Evolutionary conservation across 2,113 vertebrate genomes (phyloP).

Genomic region (Aegotheles bennettii): DNA sequence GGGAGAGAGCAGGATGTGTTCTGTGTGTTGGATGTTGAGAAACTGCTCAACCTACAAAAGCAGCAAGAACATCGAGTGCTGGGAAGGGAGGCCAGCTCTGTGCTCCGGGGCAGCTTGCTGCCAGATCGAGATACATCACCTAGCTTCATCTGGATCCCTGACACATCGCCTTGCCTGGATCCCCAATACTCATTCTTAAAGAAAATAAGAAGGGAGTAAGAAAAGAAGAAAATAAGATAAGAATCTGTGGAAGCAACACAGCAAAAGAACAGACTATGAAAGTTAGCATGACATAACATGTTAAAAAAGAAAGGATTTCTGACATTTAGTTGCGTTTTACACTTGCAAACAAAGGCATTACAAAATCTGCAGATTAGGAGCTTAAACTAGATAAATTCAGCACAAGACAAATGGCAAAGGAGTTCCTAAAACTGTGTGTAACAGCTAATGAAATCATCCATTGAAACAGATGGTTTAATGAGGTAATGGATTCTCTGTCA

Average conservation of each 20-base stretch:
- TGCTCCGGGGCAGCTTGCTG: too few relatives aligned
- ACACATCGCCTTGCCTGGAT: too few relatives aligned
- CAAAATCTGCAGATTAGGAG: not conserved
- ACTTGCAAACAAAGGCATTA: not conserved
- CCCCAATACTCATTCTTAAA: not conserved
- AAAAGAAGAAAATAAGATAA: too few relatives aligned
- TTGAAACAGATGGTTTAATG: not conserved
- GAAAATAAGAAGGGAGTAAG: not conserved
- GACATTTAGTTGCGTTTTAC: not conserved
- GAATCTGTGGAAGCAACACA: not conserved
- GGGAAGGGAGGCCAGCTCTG: too few relatives aligned
- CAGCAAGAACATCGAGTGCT: too few relatives aligned
- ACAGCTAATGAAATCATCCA: not conserved
- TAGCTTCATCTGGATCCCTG: too few relatives aligned
- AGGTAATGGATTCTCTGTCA: not conserved
- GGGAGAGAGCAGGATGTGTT: too few relatives aligned
- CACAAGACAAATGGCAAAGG: not conserved
- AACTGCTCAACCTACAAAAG: too few relatives aligned
- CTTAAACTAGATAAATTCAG: not conserved
- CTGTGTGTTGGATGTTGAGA: too few relatives aligned
- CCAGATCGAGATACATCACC: too few relatives aligned
- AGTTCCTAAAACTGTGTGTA: not conserved
- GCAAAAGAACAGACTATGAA: not conserved
- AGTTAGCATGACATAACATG: not conserved
- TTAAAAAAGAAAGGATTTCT: not conserved